phyloP scores from a whole-genome alignment of 2,888 invertebrate species.

The Melipona bicolor region DNA sequence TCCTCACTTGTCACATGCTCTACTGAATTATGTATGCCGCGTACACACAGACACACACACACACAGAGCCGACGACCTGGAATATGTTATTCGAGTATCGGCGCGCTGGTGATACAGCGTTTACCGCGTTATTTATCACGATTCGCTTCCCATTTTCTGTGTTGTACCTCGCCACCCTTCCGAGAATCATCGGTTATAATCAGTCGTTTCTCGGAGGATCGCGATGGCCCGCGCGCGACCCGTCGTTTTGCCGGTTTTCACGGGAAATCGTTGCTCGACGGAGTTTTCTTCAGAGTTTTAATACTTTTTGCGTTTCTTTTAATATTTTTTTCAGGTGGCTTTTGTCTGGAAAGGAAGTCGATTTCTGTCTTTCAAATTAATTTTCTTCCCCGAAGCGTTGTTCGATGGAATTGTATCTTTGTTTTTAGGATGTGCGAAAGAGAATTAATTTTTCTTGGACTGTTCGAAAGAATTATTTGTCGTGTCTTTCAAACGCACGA shows the following conservation, averaged over 20 bases:
- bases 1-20: slow-evolving; percentile 71
- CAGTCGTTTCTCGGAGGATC: slow-evolving; percentile 31
- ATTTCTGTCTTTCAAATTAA: not conserved
- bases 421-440: not conserved
- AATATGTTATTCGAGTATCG: slow-evolving; percentile 63
- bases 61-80: slow-evolving; percentile 27
- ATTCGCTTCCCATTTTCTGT: slow-evolving; percentile 35
- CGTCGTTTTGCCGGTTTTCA: not conserved
- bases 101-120: slow-evolving; percentile 54
- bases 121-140: slow-evolving; percentile 53
- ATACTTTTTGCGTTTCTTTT: no score
- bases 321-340: not conserved
- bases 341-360: not conserved
- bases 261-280: not conserved
- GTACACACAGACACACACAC: slow-evolving; percentile 39
- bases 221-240: not conserved
- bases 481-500: no score
- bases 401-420: not conserved
- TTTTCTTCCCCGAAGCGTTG: not conserved
- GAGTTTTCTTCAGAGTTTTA: not conserved
- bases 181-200: slow-evolving; percentile 29
- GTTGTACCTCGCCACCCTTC: not conserved
- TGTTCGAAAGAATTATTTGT: no score
- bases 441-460: no score
- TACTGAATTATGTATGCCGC: slow-evolving; percentile 73